Evolutionary conservation across 2,888 invertebrate genomes (phyloP).

Genomic region (Aproaerema taeniolella): DNA sequence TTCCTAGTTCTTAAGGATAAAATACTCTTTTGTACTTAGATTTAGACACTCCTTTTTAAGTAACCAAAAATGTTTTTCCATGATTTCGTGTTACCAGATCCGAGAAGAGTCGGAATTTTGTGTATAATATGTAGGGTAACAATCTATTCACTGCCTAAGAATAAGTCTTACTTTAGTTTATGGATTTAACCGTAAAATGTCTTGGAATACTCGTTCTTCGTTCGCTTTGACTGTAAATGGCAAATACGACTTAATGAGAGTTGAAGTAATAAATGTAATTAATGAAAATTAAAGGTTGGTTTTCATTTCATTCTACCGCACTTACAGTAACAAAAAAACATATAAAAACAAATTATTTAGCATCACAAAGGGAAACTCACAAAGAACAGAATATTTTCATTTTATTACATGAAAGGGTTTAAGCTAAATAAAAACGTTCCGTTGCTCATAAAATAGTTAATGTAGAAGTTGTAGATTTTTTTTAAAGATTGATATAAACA

Average conservation of each 20-base stretch:
- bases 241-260: slow-evolving; percentile 59
- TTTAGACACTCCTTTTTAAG: slow-evolving; percentile 54
- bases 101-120: slow-evolving; percentile 40
- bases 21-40: slow-evolving; percentile 68
- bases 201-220: slow-evolving; percentile 54
- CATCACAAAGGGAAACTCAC: too few relatives aligned
- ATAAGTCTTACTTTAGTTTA: slow-evolving; percentile 50
- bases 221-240: slow-evolving; percentile 69
- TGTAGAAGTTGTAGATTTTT: too few relatives aligned
- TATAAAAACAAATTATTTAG: too few relatives aligned
- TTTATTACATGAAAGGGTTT: too few relatives aligned
- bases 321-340: too few relatives aligned
- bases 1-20: slow-evolving; percentile 48
- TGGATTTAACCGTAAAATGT: slow-evolving; percentile 40
- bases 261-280: slow-evolving; percentile 23
- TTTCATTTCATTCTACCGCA: too few relatives aligned
- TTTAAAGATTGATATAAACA: too few relatives aligned
- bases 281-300: slow-evolving; percentile 9
- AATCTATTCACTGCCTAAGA: slow-evolving; percentile 53
- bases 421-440: too few relatives aligned
- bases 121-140: slow-evolving; percentile 31
- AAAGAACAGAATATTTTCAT: too few relatives aligned
- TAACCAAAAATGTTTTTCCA: slow-evolving; percentile 66
- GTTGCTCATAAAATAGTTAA: too few relatives aligned
- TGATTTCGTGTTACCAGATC: slow-evolving; percentile 64